These are phyloP conservation scores for Phenacoccus solenopsis DNA, from an alignment of 1,140 invertebrate species.

Conservation along the genomic window DNA sequence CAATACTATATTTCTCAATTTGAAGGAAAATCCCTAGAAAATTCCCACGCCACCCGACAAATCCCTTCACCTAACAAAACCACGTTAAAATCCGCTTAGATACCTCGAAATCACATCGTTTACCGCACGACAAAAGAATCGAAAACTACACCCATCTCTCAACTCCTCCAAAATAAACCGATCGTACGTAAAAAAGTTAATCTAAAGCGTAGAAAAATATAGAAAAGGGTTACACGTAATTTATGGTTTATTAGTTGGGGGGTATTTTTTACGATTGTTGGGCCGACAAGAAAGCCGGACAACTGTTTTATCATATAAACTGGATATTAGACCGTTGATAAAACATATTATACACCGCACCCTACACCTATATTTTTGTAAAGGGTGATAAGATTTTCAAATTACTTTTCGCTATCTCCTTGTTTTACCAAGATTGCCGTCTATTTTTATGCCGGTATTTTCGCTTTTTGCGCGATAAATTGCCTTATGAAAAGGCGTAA, in stretches of 20 bases:
- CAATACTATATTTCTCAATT: no score
- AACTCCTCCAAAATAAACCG: neutral
- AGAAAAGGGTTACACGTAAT: neutral
- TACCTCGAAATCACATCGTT: neutral
- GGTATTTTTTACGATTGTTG: conserved; percentile 11
- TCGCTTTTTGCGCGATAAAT: neutral
- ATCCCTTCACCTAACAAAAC: no score
- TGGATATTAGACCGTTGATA: conserved; percentile 5
- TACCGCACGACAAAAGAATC: neutral
- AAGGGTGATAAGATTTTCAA: conserved; percentile 12
- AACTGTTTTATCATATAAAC: conserved; percentile 1
- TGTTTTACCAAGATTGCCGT: conserved; percentile 11
- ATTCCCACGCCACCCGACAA: no score
- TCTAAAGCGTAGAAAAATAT: neutral
- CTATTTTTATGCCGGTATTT: conserved; percentile 4
- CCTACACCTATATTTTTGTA: conserved; percentile 2
- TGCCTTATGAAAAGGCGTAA: neutral
- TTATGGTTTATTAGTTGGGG: neutral
- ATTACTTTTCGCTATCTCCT: neutral
- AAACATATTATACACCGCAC: conserved; percentile 9
- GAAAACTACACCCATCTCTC: no score
- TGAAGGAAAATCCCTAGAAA: no score
- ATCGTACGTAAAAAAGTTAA: neutral
- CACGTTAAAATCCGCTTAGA: neutral
- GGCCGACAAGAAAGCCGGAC: neutral